Conservation (phyloP, 2,888 invertebrate genomes). For the Nomada fabriciana region DNA sequence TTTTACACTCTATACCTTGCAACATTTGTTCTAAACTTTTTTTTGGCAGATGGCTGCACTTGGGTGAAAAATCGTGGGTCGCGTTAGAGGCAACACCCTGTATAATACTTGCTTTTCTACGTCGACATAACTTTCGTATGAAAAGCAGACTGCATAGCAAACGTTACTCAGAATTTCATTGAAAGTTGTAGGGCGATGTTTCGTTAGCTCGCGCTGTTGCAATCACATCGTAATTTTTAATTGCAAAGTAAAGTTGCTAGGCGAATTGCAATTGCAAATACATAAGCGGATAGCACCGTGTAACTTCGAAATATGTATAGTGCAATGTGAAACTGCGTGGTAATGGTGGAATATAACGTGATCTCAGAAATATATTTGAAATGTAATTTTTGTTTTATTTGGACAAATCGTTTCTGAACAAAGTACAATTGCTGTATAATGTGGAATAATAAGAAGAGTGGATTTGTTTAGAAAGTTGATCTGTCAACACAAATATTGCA, state of each 20-base stretch:
- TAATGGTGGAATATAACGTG: background rate
- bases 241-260: conserved; percentile 26
- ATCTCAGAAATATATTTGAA: conserved; percentile 17
- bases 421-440: background rate
- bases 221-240: conserved; percentile 43
- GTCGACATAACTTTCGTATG: background rate
- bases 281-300: background rate
- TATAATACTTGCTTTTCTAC: background rate
- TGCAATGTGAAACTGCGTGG: conserved; percentile 4
- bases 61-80: too few relatives aligned
- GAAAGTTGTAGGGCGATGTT: background rate
- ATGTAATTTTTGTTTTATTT: conserved; percentile 15
- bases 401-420: conserved; percentile 12
- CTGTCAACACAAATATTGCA: too few relatives aligned
- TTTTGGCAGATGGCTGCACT: too few relatives aligned
- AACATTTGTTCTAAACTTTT: too few relatives aligned
- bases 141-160: background rate
- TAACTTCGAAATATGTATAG: conserved; percentile 23
- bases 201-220: conserved; percentile 5
- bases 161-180: conserved; percentile 24
- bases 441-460: background rate
- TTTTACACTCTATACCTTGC: too few relatives aligned
- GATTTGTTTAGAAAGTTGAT: background rate
- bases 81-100: too few relatives aligned
- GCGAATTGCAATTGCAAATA: conserved; percentile 26